These are phyloP conservation scores for Slavum lentiscoides DNA, from an alignment of 2,888 invertebrate species.

Conservation along the genomic window DNA sequence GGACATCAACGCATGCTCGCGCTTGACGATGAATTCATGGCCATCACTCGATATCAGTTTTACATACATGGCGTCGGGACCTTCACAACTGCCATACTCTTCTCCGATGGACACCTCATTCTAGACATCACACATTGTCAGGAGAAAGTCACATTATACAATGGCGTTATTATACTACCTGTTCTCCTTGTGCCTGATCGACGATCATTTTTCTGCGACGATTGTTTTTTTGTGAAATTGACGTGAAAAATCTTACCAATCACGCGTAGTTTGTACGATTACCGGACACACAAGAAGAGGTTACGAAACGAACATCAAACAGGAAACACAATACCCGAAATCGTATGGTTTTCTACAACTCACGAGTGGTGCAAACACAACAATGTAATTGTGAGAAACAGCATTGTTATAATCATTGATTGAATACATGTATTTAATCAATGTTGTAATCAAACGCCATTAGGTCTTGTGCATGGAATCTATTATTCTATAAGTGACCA, in stretches of 20 bases:
- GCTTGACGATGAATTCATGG: slow-evolving; percentile 96
- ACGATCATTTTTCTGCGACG: background rate
- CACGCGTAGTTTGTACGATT: no score
- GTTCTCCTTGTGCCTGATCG: background rate
- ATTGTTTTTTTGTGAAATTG: background rate
- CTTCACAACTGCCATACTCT: slow-evolving; percentile 93
- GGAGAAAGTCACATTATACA: background rate
- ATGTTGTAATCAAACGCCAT: no score
- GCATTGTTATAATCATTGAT: no score
- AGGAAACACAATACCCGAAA: no score
- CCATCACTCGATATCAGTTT: slow-evolving; percentile 63
- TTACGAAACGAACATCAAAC: no score
- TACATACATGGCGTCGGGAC: slow-evolving; percentile 84
- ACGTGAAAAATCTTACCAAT: background rate
- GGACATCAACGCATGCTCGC: slow-evolving; percentile 96
- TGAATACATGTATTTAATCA: no score
- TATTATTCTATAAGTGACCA: no score
- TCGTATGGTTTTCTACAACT: no score
- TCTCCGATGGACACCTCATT: background rate
- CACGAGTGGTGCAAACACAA: no score
- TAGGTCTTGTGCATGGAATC: no score
- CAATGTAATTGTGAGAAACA: no score
- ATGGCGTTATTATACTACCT: background rate
- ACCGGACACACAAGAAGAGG: no score
- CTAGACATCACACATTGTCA: background rate